Evolutionary conservation across 37 sponge, comb jelly and placozoan species (phyloP), one percentile per base, ranked within the genome.

Genomic region (Eunapius fragilis): DNA sequence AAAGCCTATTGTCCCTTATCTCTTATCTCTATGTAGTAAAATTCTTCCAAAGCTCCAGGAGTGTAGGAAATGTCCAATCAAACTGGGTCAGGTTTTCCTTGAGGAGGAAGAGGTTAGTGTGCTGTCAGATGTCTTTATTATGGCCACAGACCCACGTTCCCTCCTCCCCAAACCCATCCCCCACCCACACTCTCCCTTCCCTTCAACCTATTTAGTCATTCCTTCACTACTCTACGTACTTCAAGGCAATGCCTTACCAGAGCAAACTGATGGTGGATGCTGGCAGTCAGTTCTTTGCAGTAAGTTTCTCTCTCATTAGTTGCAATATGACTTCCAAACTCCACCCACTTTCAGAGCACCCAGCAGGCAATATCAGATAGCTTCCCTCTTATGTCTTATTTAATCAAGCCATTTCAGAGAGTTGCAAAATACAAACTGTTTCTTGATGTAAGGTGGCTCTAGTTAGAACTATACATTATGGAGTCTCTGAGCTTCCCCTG

Each of bases 161-260:
- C 6, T 19, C 6, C 58, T 17, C 22, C 19, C 6, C 58, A 10
- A 12, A 12, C 22, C 3, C n/a, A 78, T 67, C 10, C 25, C 3
- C 28, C 45, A 78, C 41, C 14, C 45, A 32, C 37, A 10, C 33
- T 37, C 34, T 33, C 34, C 1, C 37, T 19, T 19, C 26, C 37
- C 9, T 48, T 23, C 33, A 32, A 49, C 80, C 47, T 47, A 25
- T 32, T 24, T 26, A 85, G 80, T 79, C 82, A 67, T 72, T 87
- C 13, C 80, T 85, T 28, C 75, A 85, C 32, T 96, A 96, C 71
- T 90, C 94, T 48, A 69, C 68, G 78, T 96, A 96, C 87, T 96
- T 96, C 82, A 96, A 96, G 74, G 88, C 90, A 86, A 88, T 88
- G 72, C 94, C 91, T 11, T 76, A 50, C n/a, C 96, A 96, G 81